Percentiles rank a stretch among this genome's conserved stretches.
Conservation (phyloP, 2,113 vertebrate genomes). For the Dicaeum eximium region DNA sequence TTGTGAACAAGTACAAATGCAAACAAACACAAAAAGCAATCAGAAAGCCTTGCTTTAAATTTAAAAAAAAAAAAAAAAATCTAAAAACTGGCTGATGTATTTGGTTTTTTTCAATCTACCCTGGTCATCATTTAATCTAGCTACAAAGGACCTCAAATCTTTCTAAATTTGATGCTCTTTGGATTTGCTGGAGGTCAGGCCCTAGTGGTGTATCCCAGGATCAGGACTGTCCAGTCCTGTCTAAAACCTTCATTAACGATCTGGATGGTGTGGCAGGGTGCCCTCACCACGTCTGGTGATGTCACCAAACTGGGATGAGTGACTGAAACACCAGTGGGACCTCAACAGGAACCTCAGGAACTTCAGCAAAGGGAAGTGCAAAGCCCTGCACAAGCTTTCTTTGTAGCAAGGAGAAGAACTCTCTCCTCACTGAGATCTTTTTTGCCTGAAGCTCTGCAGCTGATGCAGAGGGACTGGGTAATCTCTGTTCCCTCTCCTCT, state of each 20-base stretch:
- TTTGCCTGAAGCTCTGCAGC: neutral
- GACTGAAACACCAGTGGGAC: neutral
- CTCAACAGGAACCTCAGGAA: fast-evolving
- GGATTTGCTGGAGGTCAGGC: neutral
- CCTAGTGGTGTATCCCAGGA: neutral
- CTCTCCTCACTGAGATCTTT: neutral
- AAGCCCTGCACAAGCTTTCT: neutral
- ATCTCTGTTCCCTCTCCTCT: neutral
- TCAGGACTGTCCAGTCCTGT: neutral
- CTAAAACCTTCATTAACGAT: neutral
- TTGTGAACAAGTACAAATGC: neutral
- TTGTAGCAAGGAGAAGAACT: neutral
- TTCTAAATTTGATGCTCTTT: neutral
- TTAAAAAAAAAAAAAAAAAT: neutral
- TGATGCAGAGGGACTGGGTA: neutral
- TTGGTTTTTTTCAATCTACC: neutral
- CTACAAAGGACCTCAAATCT: neutral
- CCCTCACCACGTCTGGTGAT: neutral
- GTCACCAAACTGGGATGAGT: neutral
- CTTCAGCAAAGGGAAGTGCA: neutral
- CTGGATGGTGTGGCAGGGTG: neutral
- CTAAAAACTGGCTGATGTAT: neutral
- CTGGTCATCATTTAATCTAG: neutral
- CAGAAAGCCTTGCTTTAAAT: neutral
- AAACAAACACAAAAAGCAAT: neutral